Percentiles rank a stretch among this genome's conserved stretches.
Evolutionary conservation across 2,888 invertebrate species (phyloP).

Genomic region (Torymus aiolomorphi): DNA sequence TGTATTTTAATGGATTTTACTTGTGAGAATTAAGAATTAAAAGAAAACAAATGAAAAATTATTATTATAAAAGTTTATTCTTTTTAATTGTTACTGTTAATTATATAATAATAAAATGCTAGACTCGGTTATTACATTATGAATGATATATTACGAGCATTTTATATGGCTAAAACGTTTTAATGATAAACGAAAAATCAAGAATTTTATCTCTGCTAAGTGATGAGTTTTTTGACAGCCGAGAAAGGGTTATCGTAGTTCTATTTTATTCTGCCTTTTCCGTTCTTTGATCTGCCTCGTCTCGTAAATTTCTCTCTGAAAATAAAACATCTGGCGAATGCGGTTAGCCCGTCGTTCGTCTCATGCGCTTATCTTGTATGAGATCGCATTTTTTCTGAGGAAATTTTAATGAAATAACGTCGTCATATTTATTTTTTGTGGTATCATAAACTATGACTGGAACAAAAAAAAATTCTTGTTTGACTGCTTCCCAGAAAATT

Average conservation of each 20-base stretch:
- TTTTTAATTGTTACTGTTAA: no score
- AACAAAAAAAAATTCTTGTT: no score
- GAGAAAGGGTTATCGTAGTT: constrained; percentile 25
- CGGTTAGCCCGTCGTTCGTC: constrained; percentile 27
- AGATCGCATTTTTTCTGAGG: constrained; percentile 17
- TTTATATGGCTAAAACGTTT: background rate
- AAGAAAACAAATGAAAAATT: no score
- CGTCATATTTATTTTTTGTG: background rate
- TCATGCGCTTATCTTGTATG: constrained; percentile 29
- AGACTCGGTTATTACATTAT: background rate
- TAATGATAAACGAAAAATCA: constrained; percentile 18
- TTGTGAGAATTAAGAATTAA: no score
- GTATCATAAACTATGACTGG: no score
- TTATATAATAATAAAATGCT: no score
- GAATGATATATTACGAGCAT: no score
- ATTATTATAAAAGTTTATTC: no score
- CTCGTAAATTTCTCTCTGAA: constrained; percentile 35
- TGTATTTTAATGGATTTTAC: no score
- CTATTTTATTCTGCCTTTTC: constrained; percentile 31
- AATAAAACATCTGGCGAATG: constrained; percentile 46
- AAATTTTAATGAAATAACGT: constrained; percentile 21
- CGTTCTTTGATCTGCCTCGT: constrained; percentile 38
- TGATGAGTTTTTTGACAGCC: constrained; percentile 28
- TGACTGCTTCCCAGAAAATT: no score
- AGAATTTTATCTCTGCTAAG: constrained; percentile 32